These are phyloP conservation scores for Crotophaga sulcirostris DNA, from an alignment of 2,113 vertebrate species.

Conservation along the genomic window DNA sequence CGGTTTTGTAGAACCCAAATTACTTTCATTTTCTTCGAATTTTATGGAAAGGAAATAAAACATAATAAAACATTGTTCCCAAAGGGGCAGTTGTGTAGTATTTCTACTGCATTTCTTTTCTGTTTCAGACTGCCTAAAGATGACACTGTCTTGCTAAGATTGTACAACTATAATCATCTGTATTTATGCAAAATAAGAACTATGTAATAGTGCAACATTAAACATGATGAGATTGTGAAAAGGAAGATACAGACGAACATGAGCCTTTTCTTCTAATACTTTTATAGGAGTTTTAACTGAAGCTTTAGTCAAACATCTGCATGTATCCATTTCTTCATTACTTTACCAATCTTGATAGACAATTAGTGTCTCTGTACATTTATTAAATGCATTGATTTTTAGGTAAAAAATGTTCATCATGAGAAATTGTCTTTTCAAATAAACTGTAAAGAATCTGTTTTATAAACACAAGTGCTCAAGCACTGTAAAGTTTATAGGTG, in stretches of 20 bases:
- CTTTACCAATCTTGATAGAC: not conserved
- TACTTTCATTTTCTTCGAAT: conserved; percentile 53
- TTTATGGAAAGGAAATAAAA: conserved; percentile 69
- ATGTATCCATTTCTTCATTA: not conserved
- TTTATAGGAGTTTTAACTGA: not conserved
- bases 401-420: not conserved
- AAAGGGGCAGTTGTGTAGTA: conserved; percentile 35
- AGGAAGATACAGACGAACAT: conserved; percentile 8
- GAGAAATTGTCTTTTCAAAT: not conserved
- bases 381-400: not conserved
- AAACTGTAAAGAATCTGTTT: not conserved
- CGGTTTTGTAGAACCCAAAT: conserved; percentile 44
- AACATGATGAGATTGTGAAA: not conserved
- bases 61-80: conserved; percentile 70
- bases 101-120: conserved; percentile 64
- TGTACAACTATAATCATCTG: conserved; percentile 62
- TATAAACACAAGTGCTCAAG: not conserved
- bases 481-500: not conserved
- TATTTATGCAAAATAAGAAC: conserved; percentile 57
- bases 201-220: conserved; percentile 48
- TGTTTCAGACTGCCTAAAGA: conserved; percentile 63
- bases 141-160: conserved; percentile 61
- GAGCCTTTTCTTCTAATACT: not conserved
- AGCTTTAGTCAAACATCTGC: not conserved
- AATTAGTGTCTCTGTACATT: not conserved